These are phyloP conservation scores for Calyptomena viridis DNA, from an alignment of 2,113 vertebrate species.

Conservation along the genomic window DNA sequence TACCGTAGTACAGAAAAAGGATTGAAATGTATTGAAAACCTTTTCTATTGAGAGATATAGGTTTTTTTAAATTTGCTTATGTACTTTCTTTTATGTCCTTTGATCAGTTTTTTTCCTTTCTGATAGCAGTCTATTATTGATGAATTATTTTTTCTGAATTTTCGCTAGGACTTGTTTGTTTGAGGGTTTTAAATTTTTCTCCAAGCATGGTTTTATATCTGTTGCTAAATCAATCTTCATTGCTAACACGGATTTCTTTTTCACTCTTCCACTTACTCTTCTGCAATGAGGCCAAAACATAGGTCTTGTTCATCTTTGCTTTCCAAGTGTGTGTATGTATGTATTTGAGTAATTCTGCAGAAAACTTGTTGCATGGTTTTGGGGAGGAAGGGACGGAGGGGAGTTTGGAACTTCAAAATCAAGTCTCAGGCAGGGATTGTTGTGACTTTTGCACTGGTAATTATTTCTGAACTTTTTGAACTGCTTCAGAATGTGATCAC, in stretches of 20 bases:
- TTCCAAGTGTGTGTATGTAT: neutral
- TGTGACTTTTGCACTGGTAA: neutral
- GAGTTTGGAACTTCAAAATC: neutral
- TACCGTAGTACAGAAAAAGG: neutral
- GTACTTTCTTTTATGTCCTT: neutral
- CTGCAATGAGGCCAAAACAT: neutral
- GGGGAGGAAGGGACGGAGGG: neutral
- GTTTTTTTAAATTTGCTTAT: neutral
- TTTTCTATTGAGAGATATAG: neutral
- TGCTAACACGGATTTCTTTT: neutral
- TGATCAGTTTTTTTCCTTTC: neutral
- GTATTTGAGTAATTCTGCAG: neutral
- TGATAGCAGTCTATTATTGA: neutral
- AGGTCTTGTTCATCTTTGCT: neutral
- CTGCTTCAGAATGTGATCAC: neutral
- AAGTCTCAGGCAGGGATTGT: neutral
- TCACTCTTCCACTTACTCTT: neutral
- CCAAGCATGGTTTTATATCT: neutral
- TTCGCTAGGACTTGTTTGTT: neutral
- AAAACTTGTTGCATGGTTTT: neutral
- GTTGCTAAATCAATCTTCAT: neutral
- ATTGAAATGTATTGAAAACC: neutral
- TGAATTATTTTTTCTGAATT: neutral
- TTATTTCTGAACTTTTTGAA: conserved; percentile 20
- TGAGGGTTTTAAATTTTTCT: neutral